Percentiles rank a stretch among this genome's conserved stretches.
Evolutionary conservation across 2,797 vertebrate species (phyloP).

Genomic region (Sphaeramia orbicularis): DNA sequence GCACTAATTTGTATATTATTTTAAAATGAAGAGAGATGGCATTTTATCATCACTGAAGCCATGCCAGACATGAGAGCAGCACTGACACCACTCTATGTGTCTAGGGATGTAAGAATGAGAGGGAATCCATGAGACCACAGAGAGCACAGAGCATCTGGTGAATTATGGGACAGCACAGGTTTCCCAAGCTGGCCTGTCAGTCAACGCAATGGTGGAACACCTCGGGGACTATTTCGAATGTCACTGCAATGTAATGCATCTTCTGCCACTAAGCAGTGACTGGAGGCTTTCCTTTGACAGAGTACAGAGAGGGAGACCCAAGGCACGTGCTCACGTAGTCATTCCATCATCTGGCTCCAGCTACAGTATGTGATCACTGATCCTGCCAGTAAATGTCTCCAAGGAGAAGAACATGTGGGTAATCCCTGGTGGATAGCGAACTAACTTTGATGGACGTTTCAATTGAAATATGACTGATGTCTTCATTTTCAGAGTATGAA

Average conservation of each 20-base stretch:
- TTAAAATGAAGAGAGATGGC: too few species aligned
- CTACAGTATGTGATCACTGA: constrained; percentile 70
- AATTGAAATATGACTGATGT: constrained; percentile 71
- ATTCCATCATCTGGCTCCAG: constrained; percentile 78
- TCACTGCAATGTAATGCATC: constrained; percentile 83
- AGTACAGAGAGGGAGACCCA: constrained; percentile 75
- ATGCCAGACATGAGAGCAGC: not conserved
- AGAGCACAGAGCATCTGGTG: constrained; percentile 74
- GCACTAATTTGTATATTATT: too few species aligned
- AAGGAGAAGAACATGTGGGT: constrained; percentile 69
- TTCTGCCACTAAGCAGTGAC: constrained; percentile 81
- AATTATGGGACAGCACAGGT: constrained; percentile 80
- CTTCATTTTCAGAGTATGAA: constrained; percentile 66
- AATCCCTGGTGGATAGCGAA: constrained; percentile 65
- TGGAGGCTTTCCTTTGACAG: constrained; percentile 78
- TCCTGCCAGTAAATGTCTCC: constrained; percentile 73
- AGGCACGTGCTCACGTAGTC: constrained; percentile 65
- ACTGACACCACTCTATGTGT: constrained; percentile 43
- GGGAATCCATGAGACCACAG: constrained; percentile 65
- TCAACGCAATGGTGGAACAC: constrained; percentile 75
- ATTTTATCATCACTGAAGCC: not conserved
- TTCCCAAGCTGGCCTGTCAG: constrained; percentile 79
- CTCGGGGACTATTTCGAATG: constrained; percentile 81
- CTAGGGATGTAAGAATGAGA: constrained; percentile 42
- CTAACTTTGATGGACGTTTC: constrained; percentile 77